Conservation (phyloP, 1,140 invertebrate genomes). For the Chionoecetes opilio region DNA sequence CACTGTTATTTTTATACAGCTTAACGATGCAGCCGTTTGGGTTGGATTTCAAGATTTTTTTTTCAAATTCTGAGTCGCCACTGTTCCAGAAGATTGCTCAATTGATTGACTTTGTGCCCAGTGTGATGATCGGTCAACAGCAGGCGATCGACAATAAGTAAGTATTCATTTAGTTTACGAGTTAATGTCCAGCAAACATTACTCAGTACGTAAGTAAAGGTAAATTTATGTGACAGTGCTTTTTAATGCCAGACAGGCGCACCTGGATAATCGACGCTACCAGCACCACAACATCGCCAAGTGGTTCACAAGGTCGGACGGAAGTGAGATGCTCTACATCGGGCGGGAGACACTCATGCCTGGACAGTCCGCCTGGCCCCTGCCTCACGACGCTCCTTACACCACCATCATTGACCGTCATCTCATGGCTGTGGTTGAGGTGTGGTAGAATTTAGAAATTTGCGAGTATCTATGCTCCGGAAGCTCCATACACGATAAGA, state of each 20-base stretch:
- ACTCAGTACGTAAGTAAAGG: background rate
- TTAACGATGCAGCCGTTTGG: constrained; percentile 53
- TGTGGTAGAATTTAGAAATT: no score
- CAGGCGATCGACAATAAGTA: constrained; percentile 31
- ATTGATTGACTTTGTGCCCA: constrained; percentile 39
- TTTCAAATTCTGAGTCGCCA: constrained; percentile 42
- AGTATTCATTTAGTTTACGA: background rate
- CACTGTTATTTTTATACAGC: background rate
- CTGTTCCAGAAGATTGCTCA: constrained; percentile 32
- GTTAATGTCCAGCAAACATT: background rate
- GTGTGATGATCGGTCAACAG: background rate
- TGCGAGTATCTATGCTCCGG: no score
- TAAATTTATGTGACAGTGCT: background rate
- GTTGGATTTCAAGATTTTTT: constrained; percentile 36
- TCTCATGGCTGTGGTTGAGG: constrained; percentile 46
- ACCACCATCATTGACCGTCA: background rate
- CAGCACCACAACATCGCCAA: constrained; percentile 39
- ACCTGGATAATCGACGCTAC: constrained; percentile 32
- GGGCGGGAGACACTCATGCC: constrained; percentile 54
- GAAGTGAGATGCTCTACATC: constrained; percentile 35
- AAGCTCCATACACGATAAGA: no score
- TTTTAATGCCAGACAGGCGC: constrained; percentile 39
- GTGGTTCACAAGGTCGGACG: constrained; percentile 41
- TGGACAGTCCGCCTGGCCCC: constrained; percentile 52
- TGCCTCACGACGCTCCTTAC: constrained; percentile 62